phyloP scores from a whole-genome alignment of 2,888 invertebrate species.

The Agapostemon virescens region DNA sequence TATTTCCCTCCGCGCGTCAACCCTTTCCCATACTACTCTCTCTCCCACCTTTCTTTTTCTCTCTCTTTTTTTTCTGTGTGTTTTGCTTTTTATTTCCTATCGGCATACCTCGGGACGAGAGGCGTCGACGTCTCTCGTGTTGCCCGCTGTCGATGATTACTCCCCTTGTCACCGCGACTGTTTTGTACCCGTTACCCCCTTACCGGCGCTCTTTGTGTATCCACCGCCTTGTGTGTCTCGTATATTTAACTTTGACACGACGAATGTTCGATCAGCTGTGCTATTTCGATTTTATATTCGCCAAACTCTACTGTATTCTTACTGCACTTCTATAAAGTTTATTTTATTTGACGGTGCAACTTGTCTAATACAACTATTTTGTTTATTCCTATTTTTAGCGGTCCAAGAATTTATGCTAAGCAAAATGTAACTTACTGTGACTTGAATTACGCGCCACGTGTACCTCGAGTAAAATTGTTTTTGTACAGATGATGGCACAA shows the following conservation, averaged over 20 bases:
- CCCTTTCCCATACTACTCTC: not conserved
- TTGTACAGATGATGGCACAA: too few relatives aligned
- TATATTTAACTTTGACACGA: conserved; percentile 4
- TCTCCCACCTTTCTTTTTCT: too few relatives aligned
- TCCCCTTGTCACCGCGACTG: not conserved
- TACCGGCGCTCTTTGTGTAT: not conserved
- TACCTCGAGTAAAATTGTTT: too few relatives aligned
- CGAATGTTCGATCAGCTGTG: not conserved
- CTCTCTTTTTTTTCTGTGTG: not conserved
- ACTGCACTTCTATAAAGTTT: too few relatives aligned
- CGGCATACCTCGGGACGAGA: not conserved
- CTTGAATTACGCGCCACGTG: too few relatives aligned
- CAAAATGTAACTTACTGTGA: too few relatives aligned
- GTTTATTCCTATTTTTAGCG: too few relatives aligned
- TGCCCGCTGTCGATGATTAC: conserved; percentile 12
- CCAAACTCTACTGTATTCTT: not conserved
- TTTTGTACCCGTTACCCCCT: not conserved
- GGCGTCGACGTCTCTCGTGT: conserved; percentile 8
- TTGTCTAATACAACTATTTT: too few relatives aligned
- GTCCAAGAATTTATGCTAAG: too few relatives aligned
- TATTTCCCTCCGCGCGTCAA: not conserved
- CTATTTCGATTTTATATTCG: not conserved
- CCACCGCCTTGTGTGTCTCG: not conserved
- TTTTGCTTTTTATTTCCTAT: not conserved
- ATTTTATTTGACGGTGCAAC: too few relatives aligned